Base-by-base conservation (phyloP, 2,113 vertebrate species). In the Poeciliopsis prolifica region DNA sequence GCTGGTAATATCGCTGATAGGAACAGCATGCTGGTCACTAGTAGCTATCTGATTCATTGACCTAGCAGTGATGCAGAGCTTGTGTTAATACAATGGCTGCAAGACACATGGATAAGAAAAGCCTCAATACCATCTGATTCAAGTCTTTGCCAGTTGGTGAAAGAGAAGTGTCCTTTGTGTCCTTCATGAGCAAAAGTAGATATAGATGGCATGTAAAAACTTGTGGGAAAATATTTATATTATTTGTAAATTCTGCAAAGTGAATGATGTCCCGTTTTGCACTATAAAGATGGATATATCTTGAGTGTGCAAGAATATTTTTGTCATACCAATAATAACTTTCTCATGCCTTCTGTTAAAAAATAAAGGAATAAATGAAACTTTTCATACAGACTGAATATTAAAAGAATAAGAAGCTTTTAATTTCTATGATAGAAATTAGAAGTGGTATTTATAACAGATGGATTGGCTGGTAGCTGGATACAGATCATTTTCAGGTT, bases 31-130 rank as follows among this genome's bases (percentile, higher is more conserved):
- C 65, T 48, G 80, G 70, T 48, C 58, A 84, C 83, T 87, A 80
- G 66, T 14, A 70, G 91, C 86, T 28, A 80, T 90, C 88, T 89
- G 91, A 93, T 88, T 92, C 90, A 91, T 67, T 75, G 82, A 83
- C 82, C 91, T 74, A 61, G 66, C 71, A 79, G 90, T 72, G 61
- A 54, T 68, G 77, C 48, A 61, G 29, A 37, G 78, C 82, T 82
- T 75, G 87, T 84, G 85, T 82, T 84, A 74, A 81, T 79, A 81
- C 83, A 86, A 83, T 79, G 72, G 79, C 90, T 72, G 5, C 68
- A 37, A 86, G 87, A 85, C 58, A 84, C 65, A 8, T n/a, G 71
- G 75, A 87, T 87, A 89, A 89, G 81, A 90, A 87, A 89, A 82
- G 87, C 78, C 78, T 70, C 65, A 30, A n/a, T 33, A 69, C 54